Percentiles rank a stretch among this genome's conserved stretches.
Conservation (phyloP, 2,113 vertebrate genomes). For the Ceratotherium simum region DNA sequence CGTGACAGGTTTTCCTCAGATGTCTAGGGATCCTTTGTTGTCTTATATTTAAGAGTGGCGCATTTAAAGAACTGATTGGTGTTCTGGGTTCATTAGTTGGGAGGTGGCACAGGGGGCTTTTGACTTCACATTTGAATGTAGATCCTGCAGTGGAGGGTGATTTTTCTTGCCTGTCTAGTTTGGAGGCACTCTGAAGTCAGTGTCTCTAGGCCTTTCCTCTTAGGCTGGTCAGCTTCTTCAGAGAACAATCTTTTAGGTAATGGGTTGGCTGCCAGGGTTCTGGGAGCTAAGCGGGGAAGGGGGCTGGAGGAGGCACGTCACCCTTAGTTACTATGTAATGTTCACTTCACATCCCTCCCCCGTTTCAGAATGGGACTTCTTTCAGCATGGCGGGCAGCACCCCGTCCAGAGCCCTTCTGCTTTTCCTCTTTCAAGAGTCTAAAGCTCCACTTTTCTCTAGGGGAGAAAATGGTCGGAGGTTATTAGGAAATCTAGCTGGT, state of each 20-base stretch:
- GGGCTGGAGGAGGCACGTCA: not conserved
- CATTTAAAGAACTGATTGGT: not conserved
- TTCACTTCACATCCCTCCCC: not conserved
- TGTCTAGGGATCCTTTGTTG: not conserved
- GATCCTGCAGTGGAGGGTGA: not conserved
- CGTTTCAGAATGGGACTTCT: not conserved
- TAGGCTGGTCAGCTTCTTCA: not conserved
- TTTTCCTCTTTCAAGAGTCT: not conserved
- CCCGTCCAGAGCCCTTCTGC: not conserved
- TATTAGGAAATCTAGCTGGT: not conserved
- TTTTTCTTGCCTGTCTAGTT: not conserved
- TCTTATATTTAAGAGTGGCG: not conserved
- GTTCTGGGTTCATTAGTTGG: not conserved
- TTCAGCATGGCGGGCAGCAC: not conserved
- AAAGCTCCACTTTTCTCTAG: not conserved
- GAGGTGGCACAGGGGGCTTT: not conserved
- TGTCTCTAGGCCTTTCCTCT: not conserved
- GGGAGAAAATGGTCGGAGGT: not conserved
- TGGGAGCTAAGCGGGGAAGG: not conserved
- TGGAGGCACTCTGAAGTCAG: not conserved
- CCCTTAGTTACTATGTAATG: not conserved
- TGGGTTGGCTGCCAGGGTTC: not conserved
- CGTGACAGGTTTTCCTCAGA: not conserved
- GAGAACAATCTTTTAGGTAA: not conserved
- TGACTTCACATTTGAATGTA: not conserved